These are phyloP conservation scores for Hestina assimilis DNA, from an alignment of 1,140 invertebrate species.

Conservation along the genomic window DNA sequence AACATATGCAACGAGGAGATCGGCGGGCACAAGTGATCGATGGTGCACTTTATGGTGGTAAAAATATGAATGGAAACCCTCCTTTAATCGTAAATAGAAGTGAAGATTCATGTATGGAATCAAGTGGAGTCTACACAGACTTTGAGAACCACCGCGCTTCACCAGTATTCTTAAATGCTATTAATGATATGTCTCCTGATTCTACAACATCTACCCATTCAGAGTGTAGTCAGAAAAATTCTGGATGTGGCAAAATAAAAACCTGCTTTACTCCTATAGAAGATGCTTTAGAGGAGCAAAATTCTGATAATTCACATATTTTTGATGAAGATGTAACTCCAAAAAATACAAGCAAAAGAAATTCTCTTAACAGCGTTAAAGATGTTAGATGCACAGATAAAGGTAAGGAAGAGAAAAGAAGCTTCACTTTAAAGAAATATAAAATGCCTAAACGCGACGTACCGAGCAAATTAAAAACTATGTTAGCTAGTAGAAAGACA, in stretches of 20 bases:
- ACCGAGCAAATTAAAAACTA: conserved; percentile 85
- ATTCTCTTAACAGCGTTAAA: conserved; percentile 69
- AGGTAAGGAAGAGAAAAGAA: conserved; percentile 79
- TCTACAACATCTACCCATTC: conserved; percentile 76
- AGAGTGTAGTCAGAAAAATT: conserved; percentile 70
- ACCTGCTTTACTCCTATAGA: conserved; percentile 52
- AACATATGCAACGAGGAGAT: conserved; percentile 83
- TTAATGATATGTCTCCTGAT: conserved; percentile 80
- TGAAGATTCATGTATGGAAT: conserved; percentile 87
- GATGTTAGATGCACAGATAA: conserved; percentile 52
- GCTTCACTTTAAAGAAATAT: conserved; percentile 82
- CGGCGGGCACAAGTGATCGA: conserved; percentile 88
- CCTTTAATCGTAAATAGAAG: conserved; percentile 76
- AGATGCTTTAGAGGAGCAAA: conserved; percentile 47
- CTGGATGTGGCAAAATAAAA: conserved; percentile 44
- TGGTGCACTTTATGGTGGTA: conserved; percentile 87
- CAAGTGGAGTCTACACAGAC: conserved; percentile 91
- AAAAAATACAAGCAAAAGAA: conserved; percentile 66
- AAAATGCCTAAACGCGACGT: conserved; percentile 88
- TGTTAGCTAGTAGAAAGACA: conserved; percentile 78
- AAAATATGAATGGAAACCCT: conserved; percentile 75
- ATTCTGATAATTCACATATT: conserved; percentile 38
- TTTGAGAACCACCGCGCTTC: conserved; percentile 83
- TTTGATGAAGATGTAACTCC: conserved; percentile 56
- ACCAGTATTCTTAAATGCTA: conserved; percentile 72